Evolutionary conservation across 1,140 invertebrate genomes (phyloP).

Genomic region (Drosophila nannoptera): DNA sequence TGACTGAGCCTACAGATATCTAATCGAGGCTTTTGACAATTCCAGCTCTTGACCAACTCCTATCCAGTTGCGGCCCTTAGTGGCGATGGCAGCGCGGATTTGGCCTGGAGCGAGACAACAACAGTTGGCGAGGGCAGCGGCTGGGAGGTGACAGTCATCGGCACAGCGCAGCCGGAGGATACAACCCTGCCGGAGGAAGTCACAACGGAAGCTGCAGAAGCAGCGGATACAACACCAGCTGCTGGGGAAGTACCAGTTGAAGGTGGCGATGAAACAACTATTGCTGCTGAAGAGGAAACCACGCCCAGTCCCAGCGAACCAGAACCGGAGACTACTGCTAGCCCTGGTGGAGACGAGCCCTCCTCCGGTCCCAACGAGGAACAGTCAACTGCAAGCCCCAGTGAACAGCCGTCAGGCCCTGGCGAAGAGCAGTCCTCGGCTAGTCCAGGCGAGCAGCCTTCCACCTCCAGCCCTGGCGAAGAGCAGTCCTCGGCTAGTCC

Average conservation of each 20-base stretch:
- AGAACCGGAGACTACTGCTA: constrained; percentile 21
- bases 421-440: no score
- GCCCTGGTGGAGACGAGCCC: no score
- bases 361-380: neutral
- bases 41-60: constrained; percentile 64
- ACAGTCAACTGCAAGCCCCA: neutral
- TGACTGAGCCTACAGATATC: constrained; percentile 17
- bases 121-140: constrained; percentile 54
- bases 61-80: constrained; percentile 57
- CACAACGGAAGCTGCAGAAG: constrained; percentile 11
- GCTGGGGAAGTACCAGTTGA: neutral
- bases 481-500: neutral
- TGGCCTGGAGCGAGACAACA: constrained; percentile 42
- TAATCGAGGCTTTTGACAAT: constrained; percentile 31
- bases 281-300: constrained; percentile 8
- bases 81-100: constrained; percentile 32
- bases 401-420: constrained; percentile 7
- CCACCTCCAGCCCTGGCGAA: neutral
- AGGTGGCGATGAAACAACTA: neutral
- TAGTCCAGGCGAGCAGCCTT: neutral
- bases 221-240: constrained; percentile 9
- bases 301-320: constrained; percentile 22
- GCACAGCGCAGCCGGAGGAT: constrained; percentile 13
- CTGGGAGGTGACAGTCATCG: constrained; percentile 31
- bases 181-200: neutral